Evolutionary conservation across 1,140 invertebrate species (phyloP), one percentile per base, ranked within the genome.

Genomic region (Cotesia chilonis): DNA sequence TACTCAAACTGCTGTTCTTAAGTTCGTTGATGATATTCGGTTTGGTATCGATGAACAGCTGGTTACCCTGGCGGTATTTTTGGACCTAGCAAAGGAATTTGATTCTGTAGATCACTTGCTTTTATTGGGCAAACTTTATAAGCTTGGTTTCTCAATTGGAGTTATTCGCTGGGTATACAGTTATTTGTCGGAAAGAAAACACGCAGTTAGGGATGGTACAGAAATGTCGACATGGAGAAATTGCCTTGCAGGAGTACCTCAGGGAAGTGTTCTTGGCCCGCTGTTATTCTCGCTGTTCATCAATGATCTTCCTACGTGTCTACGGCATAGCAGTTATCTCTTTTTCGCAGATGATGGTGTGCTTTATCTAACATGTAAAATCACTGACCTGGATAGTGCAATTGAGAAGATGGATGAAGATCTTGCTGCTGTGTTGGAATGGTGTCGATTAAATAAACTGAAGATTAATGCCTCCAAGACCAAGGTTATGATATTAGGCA

Each of bases 41-140:
- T 4, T 9, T 0, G 60, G 55, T 9, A 71, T 73, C 4, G 72
- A 77, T 51, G 3, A 70, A 10, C 38, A 37, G 1, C n/a, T 38
- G 36, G 4, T 1, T 28, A 28, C 28, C 28, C 3, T 28, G 28
- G 28, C 28, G 1, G 28, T 28, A 0, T 28, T 28, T 28, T 73
- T 79, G 5, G 73, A 78, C 55, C 72, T 78, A 14, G 69, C 61
- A 3, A 78, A 80, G 38, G 79, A 74, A 0, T 80, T 78, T 47
- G 75, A 78, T 51, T 38, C 71, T 1, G 77, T 77, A n/a, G 68
- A 75, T 37, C 68, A 75, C n/a, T 52, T 47, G 9, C 6, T 55
- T 12, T 47, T 74, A 37, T 28, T 28, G 10, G 59, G 4, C 9
- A 76, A 74, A 37, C 12, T 72, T 5, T 2, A 9, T 1, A 4